Evolutionary conservation across 2,113 vertebrate genomes (phyloP).

Genomic region (Epinephelus lanceolatus): DNA sequence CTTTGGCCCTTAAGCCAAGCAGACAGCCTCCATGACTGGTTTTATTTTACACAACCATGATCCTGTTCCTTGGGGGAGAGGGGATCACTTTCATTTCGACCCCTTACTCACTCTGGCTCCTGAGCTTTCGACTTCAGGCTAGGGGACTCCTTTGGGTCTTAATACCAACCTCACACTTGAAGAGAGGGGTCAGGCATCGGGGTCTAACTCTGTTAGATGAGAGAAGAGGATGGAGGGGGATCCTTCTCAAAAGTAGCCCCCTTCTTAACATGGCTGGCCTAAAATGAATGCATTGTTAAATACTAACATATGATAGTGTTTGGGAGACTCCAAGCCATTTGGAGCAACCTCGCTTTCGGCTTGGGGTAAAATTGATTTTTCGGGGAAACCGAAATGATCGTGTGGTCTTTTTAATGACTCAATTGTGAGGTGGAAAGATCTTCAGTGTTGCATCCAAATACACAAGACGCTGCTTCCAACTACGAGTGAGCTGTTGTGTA

Average conservation of each 20-base stretch:
- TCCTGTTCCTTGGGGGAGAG: constrained; percentile 73
- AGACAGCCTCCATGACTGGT: constrained; percentile 73
- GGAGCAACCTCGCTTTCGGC: constrained; percentile 68
- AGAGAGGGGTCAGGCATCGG: constrained; percentile 69
- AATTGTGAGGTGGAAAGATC: constrained; percentile 81
- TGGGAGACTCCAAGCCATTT: constrained; percentile 72
- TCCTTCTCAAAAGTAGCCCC: constrained; percentile 58
- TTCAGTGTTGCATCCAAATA: constrained; percentile 71
- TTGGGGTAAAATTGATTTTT: constrained; percentile 77
- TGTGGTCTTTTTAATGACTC: constrained; percentile 80
- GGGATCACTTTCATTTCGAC: constrained; percentile 81
- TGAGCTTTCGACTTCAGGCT: constrained; percentile 76
- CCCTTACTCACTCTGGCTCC: constrained; percentile 72
- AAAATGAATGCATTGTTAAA: constrained; percentile 81
- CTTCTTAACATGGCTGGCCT: constrained; percentile 60
- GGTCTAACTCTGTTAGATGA: constrained; percentile 62
- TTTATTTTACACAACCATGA: constrained; percentile 80
- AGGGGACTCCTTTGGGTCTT: constrained; percentile 71
- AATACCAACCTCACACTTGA: constrained; percentile 72
- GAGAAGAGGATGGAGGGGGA: constrained; percentile 30
- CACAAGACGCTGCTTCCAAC: constrained; percentile 63
- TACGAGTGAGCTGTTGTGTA: constrained; percentile 64
- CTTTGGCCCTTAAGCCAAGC: constrained; percentile 67
- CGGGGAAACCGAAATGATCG: constrained; percentile 77
- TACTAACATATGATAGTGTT: constrained; percentile 79